Conservation (phyloP, 1,140 invertebrate genomes). For the Danaus plexippus region DNA sequence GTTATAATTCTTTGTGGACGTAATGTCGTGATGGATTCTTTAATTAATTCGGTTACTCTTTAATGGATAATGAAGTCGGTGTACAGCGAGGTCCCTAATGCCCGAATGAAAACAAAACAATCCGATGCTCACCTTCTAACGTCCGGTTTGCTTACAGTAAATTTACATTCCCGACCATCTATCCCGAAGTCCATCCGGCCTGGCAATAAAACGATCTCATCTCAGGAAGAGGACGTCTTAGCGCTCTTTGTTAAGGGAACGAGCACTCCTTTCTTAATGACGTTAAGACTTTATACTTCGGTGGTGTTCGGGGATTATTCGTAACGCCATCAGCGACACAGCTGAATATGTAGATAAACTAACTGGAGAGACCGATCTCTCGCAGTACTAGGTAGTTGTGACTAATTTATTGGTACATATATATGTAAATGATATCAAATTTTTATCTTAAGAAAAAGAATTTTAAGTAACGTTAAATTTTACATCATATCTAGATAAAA, state of each 20-base stretch:
- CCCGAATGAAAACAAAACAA: slow-evolving; percentile 63
- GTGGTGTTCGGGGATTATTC: slow-evolving; percentile 27
- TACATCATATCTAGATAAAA: no score
- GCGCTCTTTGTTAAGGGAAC: slow-evolving; percentile 36
- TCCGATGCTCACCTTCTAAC: slow-evolving; percentile 60
- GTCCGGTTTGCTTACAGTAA: slow-evolving; percentile 63
- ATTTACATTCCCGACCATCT: slow-evolving; percentile 68
- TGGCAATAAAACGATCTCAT: slow-evolving; percentile 68
- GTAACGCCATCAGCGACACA: not conserved
- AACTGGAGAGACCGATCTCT: no score
- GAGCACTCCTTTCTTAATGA: slow-evolving; percentile 35
- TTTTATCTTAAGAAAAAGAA: no score
- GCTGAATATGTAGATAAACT: no score
- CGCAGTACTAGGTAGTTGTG: no score
- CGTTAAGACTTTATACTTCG: slow-evolving; percentile 22
- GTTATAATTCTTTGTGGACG: no score
- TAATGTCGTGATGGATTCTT: no score
- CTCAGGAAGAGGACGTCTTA: slow-evolving; percentile 60
- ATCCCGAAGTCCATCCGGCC: slow-evolving; percentile 66
- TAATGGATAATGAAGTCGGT: slow-evolving; percentile 20
- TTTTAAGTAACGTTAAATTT: no score
- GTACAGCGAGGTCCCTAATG: slow-evolving; percentile 36
- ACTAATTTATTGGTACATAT: no score
- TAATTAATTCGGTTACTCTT: no score
- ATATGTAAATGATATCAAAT: no score